phyloP scores from a whole-genome alignment of 2,888 invertebrate genomes.

The Pecten maximus region DNA sequence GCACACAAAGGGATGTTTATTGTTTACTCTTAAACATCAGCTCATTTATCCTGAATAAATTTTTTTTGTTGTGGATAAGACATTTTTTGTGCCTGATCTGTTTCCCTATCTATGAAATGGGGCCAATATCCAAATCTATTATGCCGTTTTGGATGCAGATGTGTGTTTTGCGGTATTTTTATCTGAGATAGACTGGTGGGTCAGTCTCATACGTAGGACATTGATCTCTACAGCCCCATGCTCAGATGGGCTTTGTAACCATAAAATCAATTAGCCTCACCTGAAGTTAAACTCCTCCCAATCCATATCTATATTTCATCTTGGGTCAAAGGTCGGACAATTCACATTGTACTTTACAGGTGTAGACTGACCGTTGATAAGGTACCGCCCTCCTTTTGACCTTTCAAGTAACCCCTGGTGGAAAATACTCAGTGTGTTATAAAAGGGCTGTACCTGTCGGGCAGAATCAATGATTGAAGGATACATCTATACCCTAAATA shows the following conservation, averaged over 20 bases:
- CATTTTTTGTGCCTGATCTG: background rate
- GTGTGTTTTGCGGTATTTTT: background rate
- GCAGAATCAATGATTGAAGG: background rate
- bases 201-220: background rate
- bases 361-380: background rate
- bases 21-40: background rate
- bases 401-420: background rate
- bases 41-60: background rate
- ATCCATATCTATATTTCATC: constrained; percentile 33
- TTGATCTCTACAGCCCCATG: background rate
- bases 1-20: background rate
- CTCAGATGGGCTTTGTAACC: background rate
- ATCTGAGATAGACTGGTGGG: constrained; percentile 36
- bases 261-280: constrained; percentile 12
- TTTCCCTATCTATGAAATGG: background rate
- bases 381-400: background rate
- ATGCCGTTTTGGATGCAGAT: constrained; percentile 1
- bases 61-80: background rate
- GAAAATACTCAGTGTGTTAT: background rate
- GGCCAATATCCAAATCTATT: constrained; percentile 6
- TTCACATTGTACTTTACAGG: constrained; percentile 5
- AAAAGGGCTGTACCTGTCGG: background rate
- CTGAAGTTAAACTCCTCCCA: background rate
- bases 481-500: background rate
- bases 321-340: background rate